Evolutionary conservation across 30 jellyfish, hydroid and myxozoan genomes (phyloP).

Genomic region (Aurelia aurita complex sp. Pacific): DNA sequence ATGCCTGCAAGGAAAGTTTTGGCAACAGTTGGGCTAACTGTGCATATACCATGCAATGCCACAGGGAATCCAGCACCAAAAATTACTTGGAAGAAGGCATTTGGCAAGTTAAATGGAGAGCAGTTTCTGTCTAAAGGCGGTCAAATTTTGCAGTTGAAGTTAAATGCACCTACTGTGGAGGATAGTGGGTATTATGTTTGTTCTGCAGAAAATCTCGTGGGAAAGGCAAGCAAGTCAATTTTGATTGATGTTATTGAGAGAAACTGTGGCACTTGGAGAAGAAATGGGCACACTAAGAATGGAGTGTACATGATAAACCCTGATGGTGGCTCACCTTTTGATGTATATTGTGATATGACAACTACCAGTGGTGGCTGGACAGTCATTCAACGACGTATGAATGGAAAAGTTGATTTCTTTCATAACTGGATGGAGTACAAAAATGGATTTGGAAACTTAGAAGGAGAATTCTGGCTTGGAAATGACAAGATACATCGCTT

Average conservation of each 20-base stretch:
- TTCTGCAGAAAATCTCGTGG: slow-evolving; percentile 9
- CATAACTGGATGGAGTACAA: slow-evolving; percentile 31
- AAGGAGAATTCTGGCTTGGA: slow-evolving; percentile 49
- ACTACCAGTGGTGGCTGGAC: slow-evolving; percentile 57
- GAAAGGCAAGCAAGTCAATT: neutral
- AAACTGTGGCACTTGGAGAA: slow-evolving; percentile 6
- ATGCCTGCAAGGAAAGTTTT: slow-evolving; percentile 1
- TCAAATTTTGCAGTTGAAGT: neutral
- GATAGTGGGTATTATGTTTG: slow-evolving; percentile 25
- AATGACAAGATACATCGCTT: slow-evolving; percentile 38
- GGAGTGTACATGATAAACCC: slow-evolving; percentile 31
- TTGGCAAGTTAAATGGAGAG: neutral
- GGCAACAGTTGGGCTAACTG: slow-evolving; percentile 8
- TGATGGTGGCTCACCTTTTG: slow-evolving; percentile 17
- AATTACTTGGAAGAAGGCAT: slow-evolving; percentile 16
- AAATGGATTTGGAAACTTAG: slow-evolving; percentile 28
- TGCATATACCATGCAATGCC: slow-evolving; percentile 12
- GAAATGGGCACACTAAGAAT: neutral
- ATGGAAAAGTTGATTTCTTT: slow-evolving; percentile 41
- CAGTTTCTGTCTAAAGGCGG: slow-evolving; percentile 11
- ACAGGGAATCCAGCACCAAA: slow-evolving; percentile 39
- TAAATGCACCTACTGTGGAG: neutral
- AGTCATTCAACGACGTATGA: slow-evolving; percentile 43
- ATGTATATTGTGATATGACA: slow-evolving; percentile 35
- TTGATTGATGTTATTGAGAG: neutral